phyloP scores from a whole-genome alignment of 1,140 invertebrate genomes.

The Andricus grossulariae region DNA sequence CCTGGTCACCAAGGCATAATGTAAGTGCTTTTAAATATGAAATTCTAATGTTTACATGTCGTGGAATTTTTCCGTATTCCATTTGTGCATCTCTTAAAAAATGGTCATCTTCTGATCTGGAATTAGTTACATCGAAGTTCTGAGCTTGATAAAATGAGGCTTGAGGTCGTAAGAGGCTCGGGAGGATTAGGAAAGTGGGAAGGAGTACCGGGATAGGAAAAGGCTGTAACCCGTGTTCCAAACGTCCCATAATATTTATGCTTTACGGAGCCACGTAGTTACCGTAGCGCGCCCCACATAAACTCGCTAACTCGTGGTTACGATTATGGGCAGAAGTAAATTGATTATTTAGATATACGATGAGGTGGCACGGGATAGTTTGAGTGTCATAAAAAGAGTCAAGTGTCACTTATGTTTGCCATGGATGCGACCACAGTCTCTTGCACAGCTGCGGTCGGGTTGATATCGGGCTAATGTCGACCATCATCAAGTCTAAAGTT shows the following conservation, averaged over 20 bases:
- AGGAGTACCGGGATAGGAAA: not conserved
- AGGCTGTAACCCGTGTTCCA: constrained; percentile 15
- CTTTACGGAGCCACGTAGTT: constrained; percentile 57
- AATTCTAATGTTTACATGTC: no score
- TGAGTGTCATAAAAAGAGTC: constrained; percentile 63
- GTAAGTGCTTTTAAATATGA: constrained; percentile 78
- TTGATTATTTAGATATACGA: constrained; percentile 73
- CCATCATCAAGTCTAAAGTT: constrained; percentile 15
- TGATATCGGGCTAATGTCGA: constrained; percentile 16
- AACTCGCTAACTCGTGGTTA: constrained; percentile 72
- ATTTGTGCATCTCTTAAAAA: not conserved
- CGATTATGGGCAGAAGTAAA: constrained; percentile 71
- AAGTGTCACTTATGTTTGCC: constrained; percentile 54
- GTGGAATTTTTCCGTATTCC: not conserved
- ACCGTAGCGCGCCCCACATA: constrained; percentile 57
- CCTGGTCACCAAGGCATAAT: constrained; percentile 90
- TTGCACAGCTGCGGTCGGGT: constrained; percentile 25
- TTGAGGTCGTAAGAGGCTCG: constrained; percentile 32
- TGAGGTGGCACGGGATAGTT: constrained; percentile 54
- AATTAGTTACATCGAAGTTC: not conserved
- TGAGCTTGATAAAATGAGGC: constrained; percentile 31
- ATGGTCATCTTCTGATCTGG: constrained; percentile 33
- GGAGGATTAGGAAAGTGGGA: constrained; percentile 9
- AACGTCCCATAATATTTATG: constrained; percentile 63
- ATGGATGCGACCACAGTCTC: constrained; percentile 29